Base-by-base conservation (phyloP, 2,888 invertebrate genomes). In the Diabrotica balteata region DNA sequence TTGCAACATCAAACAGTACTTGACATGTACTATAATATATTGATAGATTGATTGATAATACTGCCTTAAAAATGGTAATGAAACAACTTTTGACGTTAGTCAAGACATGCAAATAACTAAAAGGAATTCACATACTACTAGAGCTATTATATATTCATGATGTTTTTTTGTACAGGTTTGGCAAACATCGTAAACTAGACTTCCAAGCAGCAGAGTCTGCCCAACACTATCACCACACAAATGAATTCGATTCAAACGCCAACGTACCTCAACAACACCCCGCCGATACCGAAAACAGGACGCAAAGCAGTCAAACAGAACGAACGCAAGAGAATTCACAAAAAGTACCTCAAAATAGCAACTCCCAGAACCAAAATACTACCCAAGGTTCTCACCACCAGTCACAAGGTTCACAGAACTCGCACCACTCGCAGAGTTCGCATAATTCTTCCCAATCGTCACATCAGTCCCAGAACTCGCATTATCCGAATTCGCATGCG, bases 101-200 rank as follows among this genome's bases (percentile, higher is more conserved):
- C 17, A 17, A 17, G 17, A 2, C 17, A 17, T 17, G 17, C 17
- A 17, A 17, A 17, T 17, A 17, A 17, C 17, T 17, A 17, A 17
- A 17, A 17, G 17, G 17, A 17, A 17, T 17, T 17, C 17, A 17
- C 17, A 17, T 17, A 2, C 17, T 17, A 17, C 17, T 17, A 17
- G 17, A 2, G 17, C 17, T 17, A 17, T 17, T 17, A 17, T 17
- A 17, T 17, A 17, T 17, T 17, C 17, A 17, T 17, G 17, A 17
- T 32, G 32, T 4, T 32, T 32, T 32, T 2, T 32, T 32, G 68
- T 76, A 22, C 70, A 90, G 90, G 79, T 90, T 91, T 82, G 90
- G 90, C 4, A 89, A 90, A 78, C 90, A 90, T 79, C 84, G 90
- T 60, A 90, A 90, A 80, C 86, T 87, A 69, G 84, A 84, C 49